Evolutionary conservation across 2,888 invertebrate genomes (phyloP).

Genomic region (Caenorhabditis sinica): DNA sequence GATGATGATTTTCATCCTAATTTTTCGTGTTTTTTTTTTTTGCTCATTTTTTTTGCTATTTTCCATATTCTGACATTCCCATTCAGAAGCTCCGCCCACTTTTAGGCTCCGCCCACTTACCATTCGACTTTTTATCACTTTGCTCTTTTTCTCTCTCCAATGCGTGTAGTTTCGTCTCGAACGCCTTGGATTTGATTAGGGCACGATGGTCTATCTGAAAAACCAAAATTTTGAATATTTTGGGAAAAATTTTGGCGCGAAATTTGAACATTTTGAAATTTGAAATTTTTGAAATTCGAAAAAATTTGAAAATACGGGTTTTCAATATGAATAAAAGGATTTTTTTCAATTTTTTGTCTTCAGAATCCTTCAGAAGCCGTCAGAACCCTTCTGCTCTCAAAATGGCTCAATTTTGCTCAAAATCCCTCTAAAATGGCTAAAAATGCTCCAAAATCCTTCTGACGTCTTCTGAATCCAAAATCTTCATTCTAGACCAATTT

Average conservation of each 20-base stretch:
- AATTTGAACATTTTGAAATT: not conserved
- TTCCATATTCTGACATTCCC: not conserved
- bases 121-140: constrained; percentile 77
- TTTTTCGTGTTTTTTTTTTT: not conserved
- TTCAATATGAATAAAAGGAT: no score
- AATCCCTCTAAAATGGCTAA: no score
- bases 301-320: no score
- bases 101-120: constrained; percentile 64
- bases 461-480: no score
- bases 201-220: constrained; percentile 78
- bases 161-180: constrained; percentile 81
- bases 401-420: no score
- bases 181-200: constrained; percentile 82
- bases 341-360: no score
- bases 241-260: not conserved
- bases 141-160: constrained; percentile 81
- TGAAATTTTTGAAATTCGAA: not conserved
- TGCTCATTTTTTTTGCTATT: not conserved
- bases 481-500: not conserved
- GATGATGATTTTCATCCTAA: constrained; percentile 1
- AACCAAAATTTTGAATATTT: not conserved
- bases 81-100: not conserved
- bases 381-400: no score
- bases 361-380: no score
- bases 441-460: no score